Percentiles rank a stretch among this genome's conserved stretches.
Evolutionary conservation across 2,113 vertebrate genomes (phyloP).

Genomic region (Stictonetta naevosa): DNA sequence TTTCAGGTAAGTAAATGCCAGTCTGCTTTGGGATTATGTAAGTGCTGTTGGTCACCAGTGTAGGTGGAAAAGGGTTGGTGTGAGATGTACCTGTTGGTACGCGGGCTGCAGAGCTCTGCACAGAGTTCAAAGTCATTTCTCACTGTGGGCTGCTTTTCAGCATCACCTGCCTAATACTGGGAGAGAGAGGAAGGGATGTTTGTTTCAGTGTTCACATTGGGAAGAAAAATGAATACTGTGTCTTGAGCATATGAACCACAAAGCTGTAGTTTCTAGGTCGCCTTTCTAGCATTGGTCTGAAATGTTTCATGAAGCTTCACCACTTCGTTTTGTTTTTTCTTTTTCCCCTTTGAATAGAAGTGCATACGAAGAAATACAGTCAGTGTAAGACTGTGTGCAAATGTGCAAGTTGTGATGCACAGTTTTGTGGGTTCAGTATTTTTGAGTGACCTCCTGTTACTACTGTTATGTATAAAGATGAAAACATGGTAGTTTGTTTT

Average conservation of each 20-base stretch:
- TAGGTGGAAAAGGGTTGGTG: not conserved
- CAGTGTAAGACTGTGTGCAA: not conserved
- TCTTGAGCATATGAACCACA: not conserved
- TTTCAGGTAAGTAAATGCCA: not conserved
- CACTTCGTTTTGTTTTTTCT: not conserved
- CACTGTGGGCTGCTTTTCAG: not conserved
- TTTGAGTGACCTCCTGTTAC: not conserved
- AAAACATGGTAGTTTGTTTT: not conserved
- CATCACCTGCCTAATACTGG: not conserved
- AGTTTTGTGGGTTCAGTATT: not conserved
- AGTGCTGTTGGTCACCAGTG: not conserved
- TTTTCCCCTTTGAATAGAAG: not conserved
- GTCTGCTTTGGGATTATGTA: not conserved
- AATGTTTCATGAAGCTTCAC: not conserved
- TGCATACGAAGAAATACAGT: not conserved
- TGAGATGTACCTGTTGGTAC: not conserved
- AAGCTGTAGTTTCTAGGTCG: accelerated
- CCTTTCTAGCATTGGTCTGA: not conserved
- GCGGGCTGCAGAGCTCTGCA: not conserved
- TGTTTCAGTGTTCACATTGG: accelerated
- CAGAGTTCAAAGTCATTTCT: not conserved
- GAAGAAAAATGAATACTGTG: not conserved
- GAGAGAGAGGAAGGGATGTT: not conserved
- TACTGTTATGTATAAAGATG: not conserved
- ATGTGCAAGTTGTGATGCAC: not conserved